Evolutionary conservation across 2,797 vertebrate species (phyloP).

Genomic region (Muraenolepis orangiensis): DNA sequence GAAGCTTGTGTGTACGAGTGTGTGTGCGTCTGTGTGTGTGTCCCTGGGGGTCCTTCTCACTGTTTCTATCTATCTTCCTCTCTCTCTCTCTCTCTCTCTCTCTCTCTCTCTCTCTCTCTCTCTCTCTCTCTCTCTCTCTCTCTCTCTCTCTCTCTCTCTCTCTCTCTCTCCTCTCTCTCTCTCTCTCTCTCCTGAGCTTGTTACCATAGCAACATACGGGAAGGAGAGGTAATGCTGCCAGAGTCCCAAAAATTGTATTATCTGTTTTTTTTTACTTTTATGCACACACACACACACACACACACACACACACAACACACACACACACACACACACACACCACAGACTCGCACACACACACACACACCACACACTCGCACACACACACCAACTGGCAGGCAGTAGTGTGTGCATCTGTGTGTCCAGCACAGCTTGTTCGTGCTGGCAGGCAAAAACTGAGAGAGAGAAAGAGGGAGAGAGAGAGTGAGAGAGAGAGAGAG

Average conservation of each 20-base stretch:
- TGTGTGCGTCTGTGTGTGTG: constrained; percentile 34
- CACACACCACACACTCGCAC: constrained; percentile 31
- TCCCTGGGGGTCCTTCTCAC: constrained; percentile 62
- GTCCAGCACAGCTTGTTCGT: constrained; percentile 60
- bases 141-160: constrained; percentile 59
- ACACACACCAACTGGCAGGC: constrained; percentile 54
- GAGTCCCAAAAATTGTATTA: constrained; percentile 74
- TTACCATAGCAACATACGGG: constrained; percentile 73
- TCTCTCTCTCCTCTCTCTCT: constrained; percentile 11
- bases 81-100: constrained; percentile 48
- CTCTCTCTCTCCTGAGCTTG: constrained; percentile 68
- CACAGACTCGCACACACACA: constrained; percentile 3
- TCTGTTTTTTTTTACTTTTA: constrained; percentile 57
- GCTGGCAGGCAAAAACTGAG: constrained; percentile 59
- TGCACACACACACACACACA: constrained; percentile 39
- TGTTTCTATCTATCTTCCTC: background rate
- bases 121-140: constrained; percentile 38
- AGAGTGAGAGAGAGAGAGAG: constrained; percentile 12
- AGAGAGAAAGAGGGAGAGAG: constrained; percentile 23
- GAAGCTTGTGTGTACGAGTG: constrained; percentile 26
- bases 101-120: background rate
- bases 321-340: background rate
- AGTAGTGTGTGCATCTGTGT: constrained; percentile 35
- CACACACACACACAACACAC: background rate
- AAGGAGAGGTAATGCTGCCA: constrained; percentile 68